phyloP scores from a whole-genome alignment of 2,888 invertebrate genomes.

The Mimas tiliae region DNA sequence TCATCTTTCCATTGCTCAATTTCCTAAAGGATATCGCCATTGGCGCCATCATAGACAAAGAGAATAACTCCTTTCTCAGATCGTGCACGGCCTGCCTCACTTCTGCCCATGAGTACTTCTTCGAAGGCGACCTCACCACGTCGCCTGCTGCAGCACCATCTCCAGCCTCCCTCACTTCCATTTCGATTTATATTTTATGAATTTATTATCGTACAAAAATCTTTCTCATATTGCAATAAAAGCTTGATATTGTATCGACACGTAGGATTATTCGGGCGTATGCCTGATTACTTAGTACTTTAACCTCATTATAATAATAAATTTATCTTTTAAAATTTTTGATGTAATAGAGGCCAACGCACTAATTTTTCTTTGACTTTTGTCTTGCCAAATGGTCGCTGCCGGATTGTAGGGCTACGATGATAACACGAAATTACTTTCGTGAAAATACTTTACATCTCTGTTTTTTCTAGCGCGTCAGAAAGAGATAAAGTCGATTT shows the following conservation, averaged over 20 bases:
- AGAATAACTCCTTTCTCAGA: slow-evolving; percentile 90
- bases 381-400: slow-evolving; percentile 60
- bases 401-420: slow-evolving; percentile 30
- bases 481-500: slow-evolving; percentile 6
- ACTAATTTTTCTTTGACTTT: slow-evolving; percentile 63
- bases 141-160: slow-evolving; percentile 77
- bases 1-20: slow-evolving; percentile 90
- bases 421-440: slow-evolving; percentile 14
- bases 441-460: not conserved
- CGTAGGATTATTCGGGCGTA: slow-evolving; percentile 34
- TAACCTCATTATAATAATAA: slow-evolving; percentile 49
- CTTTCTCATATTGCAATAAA: slow-evolving; percentile 32
- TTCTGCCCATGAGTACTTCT: slow-evolving; percentile 90
- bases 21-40: slow-evolving; percentile 92
- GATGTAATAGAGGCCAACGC: slow-evolving; percentile 59
- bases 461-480: not conserved
- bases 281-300: slow-evolving; percentile 36
- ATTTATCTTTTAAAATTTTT: slow-evolving; percentile 52
- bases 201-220: slow-evolving; percentile 33
- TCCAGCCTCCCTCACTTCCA: slow-evolving; percentile 79
- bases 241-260: slow-evolving; percentile 35
- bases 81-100: slow-evolving; percentile 92
- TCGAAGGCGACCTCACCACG: slow-evolving; percentile 63
- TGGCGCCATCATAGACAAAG: slow-evolving; percentile 92
- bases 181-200: slow-evolving; percentile 46